phyloP scores from a whole-genome alignment of 2,797 vertebrate genomes.

The Darevskia nairensis region DNA sequence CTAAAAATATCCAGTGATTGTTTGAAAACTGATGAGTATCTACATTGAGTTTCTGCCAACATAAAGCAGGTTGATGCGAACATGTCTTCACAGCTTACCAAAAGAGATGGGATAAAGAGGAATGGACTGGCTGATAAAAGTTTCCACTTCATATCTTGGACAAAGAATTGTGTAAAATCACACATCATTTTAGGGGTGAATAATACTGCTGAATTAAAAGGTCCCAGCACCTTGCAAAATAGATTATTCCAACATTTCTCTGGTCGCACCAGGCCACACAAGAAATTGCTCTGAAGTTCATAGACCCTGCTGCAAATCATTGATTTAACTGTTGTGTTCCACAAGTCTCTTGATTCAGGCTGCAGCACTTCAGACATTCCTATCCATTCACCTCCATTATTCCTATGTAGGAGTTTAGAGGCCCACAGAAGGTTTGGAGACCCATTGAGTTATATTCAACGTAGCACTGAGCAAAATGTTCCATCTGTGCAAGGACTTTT shows the following conservation, averaged over 20 bases:
- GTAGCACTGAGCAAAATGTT: no score
- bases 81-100: not conserved
- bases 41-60: constrained; percentile 7
- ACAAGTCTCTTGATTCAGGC: not conserved
- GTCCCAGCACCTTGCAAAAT: not conserved
- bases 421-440: not conserved
- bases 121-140: not conserved
- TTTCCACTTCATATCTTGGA: not conserved
- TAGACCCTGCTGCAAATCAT: not conserved
- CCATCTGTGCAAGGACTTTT: no score
- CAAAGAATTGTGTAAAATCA: not conserved
- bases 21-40: constrained; percentile 15
- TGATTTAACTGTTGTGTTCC: not conserved
- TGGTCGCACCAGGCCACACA: not conserved
- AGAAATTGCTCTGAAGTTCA: not conserved
- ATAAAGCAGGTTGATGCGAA: not conserved
- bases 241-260: not conserved
- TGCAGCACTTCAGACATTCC: not conserved
- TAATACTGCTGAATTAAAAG: not conserved
- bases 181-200: not conserved
- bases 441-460: not conserved
- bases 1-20: constrained; percentile 13
- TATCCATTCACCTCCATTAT: not conserved
- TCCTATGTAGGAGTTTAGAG: not conserved
- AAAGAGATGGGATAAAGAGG: not conserved